Evolutionary conservation across 1,140 invertebrate genomes (phyloP).

Genomic region (Parapsyche elsis): DNA sequence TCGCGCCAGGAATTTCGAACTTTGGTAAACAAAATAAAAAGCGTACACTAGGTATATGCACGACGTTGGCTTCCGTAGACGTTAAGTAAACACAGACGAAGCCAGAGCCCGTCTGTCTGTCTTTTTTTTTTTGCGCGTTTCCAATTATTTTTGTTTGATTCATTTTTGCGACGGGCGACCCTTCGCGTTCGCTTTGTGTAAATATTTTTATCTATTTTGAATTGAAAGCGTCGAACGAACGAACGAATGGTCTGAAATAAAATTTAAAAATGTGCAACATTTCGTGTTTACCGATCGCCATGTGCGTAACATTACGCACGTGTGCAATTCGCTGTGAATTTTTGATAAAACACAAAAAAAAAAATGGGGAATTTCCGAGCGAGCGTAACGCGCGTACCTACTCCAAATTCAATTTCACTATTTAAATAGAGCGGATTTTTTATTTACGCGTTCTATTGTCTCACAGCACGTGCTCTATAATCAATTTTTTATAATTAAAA

Average conservation of each 20-base stretch:
- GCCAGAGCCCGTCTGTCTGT: slow-evolving; percentile 4
- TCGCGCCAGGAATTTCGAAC: not conserved
- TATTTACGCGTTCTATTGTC: too few relatives aligned
- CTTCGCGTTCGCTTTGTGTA: not conserved
- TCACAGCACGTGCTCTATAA: too few relatives aligned
- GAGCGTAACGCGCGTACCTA: too few relatives aligned
- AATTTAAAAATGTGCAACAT: not conserved
- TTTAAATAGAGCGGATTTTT: too few relatives aligned
- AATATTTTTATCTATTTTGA: slow-evolving; percentile 5
- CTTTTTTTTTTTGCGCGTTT: slow-evolving; percentile 17
- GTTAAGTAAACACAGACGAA: slow-evolving; percentile 27
- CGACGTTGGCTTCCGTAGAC: slow-evolving; percentile 24
- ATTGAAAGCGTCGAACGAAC: not conserved
- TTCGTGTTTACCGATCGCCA: slow-evolving; percentile 6
- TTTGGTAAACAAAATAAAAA: not conserved
- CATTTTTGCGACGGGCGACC: slow-evolving; percentile 29
- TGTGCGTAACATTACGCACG: slow-evolving; percentile 11
- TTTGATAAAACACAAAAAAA: too few relatives aligned
- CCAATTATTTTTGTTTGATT: slow-evolving; percentile 38
- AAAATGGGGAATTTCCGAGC: too few relatives aligned
- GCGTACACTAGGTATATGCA: not conserved
- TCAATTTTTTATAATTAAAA: too few relatives aligned
- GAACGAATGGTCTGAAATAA: too few relatives aligned
- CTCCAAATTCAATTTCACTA: too few relatives aligned
- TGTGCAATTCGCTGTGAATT: not conserved